Conservation (phyloP, 2,888 invertebrate genomes). For the Ariolimax columbianus region DNA sequence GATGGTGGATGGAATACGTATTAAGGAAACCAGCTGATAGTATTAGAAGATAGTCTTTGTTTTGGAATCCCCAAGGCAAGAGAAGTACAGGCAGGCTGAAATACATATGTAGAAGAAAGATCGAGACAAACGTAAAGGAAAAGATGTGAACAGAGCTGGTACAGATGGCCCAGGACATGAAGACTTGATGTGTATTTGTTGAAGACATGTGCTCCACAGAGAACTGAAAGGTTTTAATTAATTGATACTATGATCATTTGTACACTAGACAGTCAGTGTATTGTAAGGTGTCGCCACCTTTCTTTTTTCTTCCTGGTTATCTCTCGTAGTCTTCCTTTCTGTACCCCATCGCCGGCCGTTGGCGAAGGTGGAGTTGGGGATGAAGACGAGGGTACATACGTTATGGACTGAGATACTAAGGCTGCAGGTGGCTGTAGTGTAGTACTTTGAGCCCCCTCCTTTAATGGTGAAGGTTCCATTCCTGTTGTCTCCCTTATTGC, state of each 20-base stretch:
- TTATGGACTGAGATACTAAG: background rate
- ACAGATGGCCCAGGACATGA: too few relatives aligned
- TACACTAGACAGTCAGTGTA: slow-evolving; percentile 24
- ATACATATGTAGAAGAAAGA: too few relatives aligned
- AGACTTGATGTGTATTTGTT: too few relatives aligned
- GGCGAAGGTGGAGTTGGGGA: slow-evolving; percentile 35
- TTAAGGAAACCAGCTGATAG: too few relatives aligned
- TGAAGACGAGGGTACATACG: background rate
- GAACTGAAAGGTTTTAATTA: too few relatives aligned
- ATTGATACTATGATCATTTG: background rate
- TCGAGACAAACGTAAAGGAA: too few relatives aligned
- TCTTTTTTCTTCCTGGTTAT: slow-evolving; percentile 57
- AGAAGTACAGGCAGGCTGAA: too few relatives aligned
- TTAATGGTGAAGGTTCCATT: background rate
- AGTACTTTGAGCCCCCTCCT: background rate
- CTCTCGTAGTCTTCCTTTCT: slow-evolving; percentile 47
- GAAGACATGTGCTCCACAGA: too few relatives aligned
- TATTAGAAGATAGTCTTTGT: too few relatives aligned
- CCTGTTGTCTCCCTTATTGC: background rate
- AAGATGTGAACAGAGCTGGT: too few relatives aligned
- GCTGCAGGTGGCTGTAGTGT: background rate
- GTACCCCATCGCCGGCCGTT: background rate
- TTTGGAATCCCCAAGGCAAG: too few relatives aligned
- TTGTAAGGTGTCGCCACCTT: slow-evolving; percentile 56
- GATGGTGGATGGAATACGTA: too few relatives aligned